These are phyloP conservation scores for Microctonus brassicae DNA, from an alignment of 2,888 invertebrate species.

Conservation along the genomic window DNA sequence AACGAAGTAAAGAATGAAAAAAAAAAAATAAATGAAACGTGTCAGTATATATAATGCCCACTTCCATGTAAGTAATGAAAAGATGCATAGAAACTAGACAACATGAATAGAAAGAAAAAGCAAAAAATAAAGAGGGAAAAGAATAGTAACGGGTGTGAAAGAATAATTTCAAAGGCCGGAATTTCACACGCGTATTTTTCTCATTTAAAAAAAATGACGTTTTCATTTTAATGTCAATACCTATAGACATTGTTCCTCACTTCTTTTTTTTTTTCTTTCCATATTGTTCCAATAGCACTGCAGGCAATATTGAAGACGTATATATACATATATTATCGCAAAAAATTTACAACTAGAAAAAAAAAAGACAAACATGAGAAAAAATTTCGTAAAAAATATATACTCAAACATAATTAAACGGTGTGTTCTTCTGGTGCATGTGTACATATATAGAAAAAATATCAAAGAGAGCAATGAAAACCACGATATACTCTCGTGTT, in stretches of 20 bases:
- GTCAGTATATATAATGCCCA: neutral
- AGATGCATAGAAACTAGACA: slow-evolving; percentile 28
- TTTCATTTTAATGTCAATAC: slow-evolving; percentile 3
- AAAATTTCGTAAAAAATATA: neutral
- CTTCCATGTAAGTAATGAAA: slow-evolving; percentile 32
- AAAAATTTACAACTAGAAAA: neutral
- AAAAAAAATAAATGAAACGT: neutral
- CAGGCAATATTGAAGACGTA: neutral
- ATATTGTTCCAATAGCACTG: neutral
- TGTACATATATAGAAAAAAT: neutral
- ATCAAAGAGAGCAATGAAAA: neutral
- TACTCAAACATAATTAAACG: neutral
- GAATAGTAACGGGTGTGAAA: neutral
- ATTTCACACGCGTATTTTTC: neutral
- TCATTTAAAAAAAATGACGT: neutral
- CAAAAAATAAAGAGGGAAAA: neutral
- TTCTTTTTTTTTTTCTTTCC: neutral
- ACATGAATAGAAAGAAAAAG: slow-evolving; percentile 24
- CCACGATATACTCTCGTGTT: neutral
- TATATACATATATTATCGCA: neutral
- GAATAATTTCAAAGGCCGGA: neutral
- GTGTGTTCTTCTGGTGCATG: neutral
- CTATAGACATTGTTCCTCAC: neutral
- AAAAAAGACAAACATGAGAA: neutral
- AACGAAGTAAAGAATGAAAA: neutral